Evolutionary conservation across 2,888 invertebrate genomes (phyloP).

Genomic region (Cylloceria caligata): DNA sequence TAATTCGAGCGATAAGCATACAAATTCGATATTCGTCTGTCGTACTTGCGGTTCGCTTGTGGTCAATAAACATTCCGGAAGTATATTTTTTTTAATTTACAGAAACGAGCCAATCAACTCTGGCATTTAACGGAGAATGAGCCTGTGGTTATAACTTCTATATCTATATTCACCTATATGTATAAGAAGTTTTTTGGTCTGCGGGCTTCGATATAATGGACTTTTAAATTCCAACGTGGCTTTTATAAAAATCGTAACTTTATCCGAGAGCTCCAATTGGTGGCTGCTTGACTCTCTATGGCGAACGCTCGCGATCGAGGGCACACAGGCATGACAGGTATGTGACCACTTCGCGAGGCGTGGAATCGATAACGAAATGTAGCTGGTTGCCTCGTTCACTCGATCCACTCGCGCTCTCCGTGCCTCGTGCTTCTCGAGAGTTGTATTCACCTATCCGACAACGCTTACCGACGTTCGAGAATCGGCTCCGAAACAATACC

Average conservation of each 20-base stretch:
- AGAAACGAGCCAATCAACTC: constrained; percentile 44
- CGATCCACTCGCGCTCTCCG: constrained; percentile 19
- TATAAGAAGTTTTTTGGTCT: constrained; percentile 35
- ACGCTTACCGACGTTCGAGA: constrained; percentile 27
- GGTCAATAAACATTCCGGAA: constrained; percentile 31
- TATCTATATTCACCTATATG: not conserved
- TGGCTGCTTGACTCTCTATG: constrained; percentile 22
- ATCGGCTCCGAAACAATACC: constrained; percentile 48
- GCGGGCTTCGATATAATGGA: constrained; percentile 30
- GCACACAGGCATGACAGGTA: constrained; percentile 58
- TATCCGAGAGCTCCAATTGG: constrained; percentile 19
- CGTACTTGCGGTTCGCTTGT: not conserved
- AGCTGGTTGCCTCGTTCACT: constrained; percentile 42
- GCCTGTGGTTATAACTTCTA: not conserved
- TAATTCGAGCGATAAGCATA: constrained; percentile 3
- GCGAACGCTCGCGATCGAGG: constrained; percentile 37
- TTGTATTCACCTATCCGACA: constrained; percentile 23
- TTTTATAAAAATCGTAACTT: constrained; percentile 48
- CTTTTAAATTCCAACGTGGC: constrained; percentile 37
- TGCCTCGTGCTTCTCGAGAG: constrained; percentile 12
- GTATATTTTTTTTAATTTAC: constrained; percentile 11
- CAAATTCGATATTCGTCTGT: constrained; percentile 40
- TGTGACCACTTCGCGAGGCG: constrained; percentile 50
- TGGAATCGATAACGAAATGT: constrained; percentile 60
- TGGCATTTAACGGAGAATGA: constrained; percentile 35